Conservation (phyloP, 2,113 vertebrate genomes). For the Leuciscus idus region DNA sequence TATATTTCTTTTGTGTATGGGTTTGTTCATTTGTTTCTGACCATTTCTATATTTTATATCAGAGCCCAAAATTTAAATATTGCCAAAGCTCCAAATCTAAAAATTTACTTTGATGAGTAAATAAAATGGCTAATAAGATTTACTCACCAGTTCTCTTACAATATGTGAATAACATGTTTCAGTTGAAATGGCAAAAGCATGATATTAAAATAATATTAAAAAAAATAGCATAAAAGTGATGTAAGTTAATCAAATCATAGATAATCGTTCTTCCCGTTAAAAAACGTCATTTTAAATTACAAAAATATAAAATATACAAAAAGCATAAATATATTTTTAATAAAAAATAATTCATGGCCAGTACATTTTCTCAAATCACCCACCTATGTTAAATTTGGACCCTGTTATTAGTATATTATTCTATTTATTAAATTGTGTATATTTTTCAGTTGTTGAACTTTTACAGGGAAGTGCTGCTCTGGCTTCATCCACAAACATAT, state of each 20-base stretch:
- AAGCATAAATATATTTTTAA: not conserved
- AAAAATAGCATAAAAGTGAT: too few species aligned
- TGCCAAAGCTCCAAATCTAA: not conserved
- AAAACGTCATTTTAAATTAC: not conserved
- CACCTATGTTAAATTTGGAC: not conserved
- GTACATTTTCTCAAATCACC: not conserved
- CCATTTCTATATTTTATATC: not conserved
- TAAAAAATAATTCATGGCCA: not conserved
- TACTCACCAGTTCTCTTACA: not conserved
- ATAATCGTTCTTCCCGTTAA: too few species aligned
- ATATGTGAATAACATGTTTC: not conserved
- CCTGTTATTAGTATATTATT: not conserved
- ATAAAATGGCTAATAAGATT: not conserved
- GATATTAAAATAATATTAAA: not conserved
- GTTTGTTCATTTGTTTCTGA: not conserved
- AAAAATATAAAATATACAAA: not conserved
- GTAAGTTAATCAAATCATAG: too few species aligned
- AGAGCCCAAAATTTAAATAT: not conserved
- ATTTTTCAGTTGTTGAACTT: not conserved
- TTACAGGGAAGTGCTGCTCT: not conserved
- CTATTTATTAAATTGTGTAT: not conserved
- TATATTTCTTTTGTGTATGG: too few species aligned
- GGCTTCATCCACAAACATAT: conserved; percentile 13
- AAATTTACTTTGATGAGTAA: not conserved
- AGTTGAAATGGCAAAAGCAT: not conserved